Evolutionary conservation across 2,113 vertebrate genomes (phyloP).

Genomic region (Anarrhichthys ocellatus): DNA sequence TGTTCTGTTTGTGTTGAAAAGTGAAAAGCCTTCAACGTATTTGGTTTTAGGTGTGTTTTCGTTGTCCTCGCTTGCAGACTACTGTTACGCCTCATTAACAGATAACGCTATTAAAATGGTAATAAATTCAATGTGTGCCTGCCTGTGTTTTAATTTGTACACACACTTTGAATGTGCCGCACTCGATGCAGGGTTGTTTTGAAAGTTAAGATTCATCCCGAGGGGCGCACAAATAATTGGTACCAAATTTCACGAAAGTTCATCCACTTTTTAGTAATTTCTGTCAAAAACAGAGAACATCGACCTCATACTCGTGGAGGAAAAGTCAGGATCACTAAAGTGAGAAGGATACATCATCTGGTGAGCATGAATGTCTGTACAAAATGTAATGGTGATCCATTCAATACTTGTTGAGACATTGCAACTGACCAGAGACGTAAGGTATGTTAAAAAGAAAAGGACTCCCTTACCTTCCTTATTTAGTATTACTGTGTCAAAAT

Average conservation of each 20-base stretch:
- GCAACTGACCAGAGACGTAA: background rate
- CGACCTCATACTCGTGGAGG: background rate
- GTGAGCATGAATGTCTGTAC: no score
- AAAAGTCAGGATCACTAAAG: background rate
- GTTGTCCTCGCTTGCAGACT: conserved; percentile 58
- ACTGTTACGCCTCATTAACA: conserved; percentile 48
- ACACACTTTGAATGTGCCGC: background rate
- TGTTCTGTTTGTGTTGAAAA: conserved; percentile 53
- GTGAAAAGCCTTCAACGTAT: conserved; percentile 31
- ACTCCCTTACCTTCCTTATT: background rate
- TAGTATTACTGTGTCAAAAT: background rate
- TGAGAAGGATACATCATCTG: background rate
- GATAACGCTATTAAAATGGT: conserved; percentile 54
- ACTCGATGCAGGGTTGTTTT: background rate
- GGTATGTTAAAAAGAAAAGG: background rate
- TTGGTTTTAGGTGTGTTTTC: conserved; percentile 48
- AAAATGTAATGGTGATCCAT: no score
- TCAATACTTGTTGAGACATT: background rate
- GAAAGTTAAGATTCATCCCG: background rate
- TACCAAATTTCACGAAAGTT: background rate
- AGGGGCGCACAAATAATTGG: background rate
- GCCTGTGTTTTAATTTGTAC: conserved; percentile 21
- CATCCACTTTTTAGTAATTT: background rate
- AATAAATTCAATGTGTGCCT: conserved; percentile 5
- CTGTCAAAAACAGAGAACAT: background rate